Percentiles rank a stretch among this genome's conserved stretches.
Conservation (phyloP, 1,140 invertebrate species). For the Pygmarrhopalites habei region DNA sequence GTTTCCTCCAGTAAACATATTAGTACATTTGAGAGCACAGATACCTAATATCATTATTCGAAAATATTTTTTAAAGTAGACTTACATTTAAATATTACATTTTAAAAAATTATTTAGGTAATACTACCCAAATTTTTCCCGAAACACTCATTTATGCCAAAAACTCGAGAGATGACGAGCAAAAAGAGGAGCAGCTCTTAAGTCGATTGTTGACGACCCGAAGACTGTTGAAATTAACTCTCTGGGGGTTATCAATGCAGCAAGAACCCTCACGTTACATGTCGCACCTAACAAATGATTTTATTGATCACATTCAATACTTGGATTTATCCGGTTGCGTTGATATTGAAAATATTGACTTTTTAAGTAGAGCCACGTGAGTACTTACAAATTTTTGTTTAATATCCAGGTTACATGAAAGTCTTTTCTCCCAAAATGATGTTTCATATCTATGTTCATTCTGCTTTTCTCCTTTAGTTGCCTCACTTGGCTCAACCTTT, state of each 20-base stretch:
- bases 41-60: too few species aligned
- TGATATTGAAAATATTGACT: slow-evolving; percentile 51
- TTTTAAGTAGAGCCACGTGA: slow-evolving; percentile 52
- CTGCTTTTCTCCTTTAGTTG: too few species aligned
- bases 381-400: too few species aligned
- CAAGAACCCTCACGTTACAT: slow-evolving; percentile 11
- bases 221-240: slow-evolving; percentile 13
- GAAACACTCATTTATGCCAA: slow-evolving; percentile 12
- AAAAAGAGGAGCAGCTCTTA: slow-evolving; percentile 23
- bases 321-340: slow-evolving; percentile 71
- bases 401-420: too few species aligned
- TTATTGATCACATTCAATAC: slow-evolving; percentile 43
- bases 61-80: too few species aligned
- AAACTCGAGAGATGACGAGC: slow-evolving; percentile 7
- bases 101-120: too few species aligned
- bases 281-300: slow-evolving; percentile 15
- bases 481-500: slow-evolving; percentile 64
- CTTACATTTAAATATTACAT: too few species aligned
- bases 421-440: too few species aligned
- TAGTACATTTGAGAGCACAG: too few species aligned
- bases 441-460: too few species aligned
- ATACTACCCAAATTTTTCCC: slow-evolving; percentile 39
- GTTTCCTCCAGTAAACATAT: too few species aligned
- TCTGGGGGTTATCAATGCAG: slow-evolving; percentile 17
- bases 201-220: slow-evolving; percentile 13